Percentiles rank a stretch among this genome's conserved stretches.
Evolutionary conservation across 2,797 vertebrate species (phyloP).

Genomic region (Mionectes olivaceus): DNA sequence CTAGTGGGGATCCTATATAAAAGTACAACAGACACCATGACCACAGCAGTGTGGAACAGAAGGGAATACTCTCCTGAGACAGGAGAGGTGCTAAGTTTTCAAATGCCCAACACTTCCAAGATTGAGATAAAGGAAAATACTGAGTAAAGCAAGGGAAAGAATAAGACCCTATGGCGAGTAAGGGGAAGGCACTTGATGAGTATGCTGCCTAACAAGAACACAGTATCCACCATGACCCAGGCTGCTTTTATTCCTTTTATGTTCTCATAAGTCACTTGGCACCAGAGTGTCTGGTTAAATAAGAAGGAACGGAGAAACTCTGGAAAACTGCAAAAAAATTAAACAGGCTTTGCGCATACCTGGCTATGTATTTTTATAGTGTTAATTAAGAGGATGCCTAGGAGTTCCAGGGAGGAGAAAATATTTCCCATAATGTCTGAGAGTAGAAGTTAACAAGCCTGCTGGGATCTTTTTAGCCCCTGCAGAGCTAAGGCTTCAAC

Average conservation of each 20-base stretch:
- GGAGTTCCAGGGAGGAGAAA: conserved; percentile 73
- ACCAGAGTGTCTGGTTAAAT: not conserved
- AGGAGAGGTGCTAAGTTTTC: not conserved
- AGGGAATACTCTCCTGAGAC: not conserved
- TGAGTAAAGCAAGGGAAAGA: not conserved
- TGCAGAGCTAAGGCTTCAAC: conserved; percentile 80
- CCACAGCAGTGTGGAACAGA: not conserved
- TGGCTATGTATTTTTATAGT: conserved; percentile 66
- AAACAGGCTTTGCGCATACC: conserved; percentile 51
- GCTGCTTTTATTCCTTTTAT: not conserved
- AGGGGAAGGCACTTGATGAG: not conserved
- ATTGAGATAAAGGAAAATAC: not conserved
- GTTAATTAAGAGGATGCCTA: conserved; percentile 76
- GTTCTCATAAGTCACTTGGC: not conserved
- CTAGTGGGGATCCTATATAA: not conserved
- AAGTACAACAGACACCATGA: not conserved
- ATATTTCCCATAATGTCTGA: conserved; percentile 79
- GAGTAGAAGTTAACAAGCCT: conserved; percentile 83
- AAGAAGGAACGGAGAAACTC: not conserved
- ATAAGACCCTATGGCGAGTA: not conserved
- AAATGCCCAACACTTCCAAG: not conserved
- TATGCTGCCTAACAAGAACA: not conserved
- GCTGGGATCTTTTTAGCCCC: conserved; percentile 82
- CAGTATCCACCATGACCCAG: not conserved
- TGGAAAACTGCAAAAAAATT: conserved; percentile 33